Evolutionary conservation across 2,113 vertebrate species (phyloP).

Genomic region (Oryzias melastigma): DNA sequence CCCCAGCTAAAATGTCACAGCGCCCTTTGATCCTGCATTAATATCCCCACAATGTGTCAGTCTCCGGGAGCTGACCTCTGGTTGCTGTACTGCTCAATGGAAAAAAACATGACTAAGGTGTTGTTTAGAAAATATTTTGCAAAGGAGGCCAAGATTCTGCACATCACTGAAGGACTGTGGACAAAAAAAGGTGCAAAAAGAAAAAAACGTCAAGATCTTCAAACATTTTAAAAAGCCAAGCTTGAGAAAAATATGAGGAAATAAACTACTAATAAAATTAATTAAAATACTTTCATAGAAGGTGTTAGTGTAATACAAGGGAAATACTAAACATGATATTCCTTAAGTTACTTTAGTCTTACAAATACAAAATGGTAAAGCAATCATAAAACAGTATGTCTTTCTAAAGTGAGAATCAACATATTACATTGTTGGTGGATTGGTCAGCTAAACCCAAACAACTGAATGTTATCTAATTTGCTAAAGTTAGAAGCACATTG

Average conservation of each 20-base stretch:
- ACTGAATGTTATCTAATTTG: too few species aligned
- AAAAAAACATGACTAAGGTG: slow-evolving; percentile 47
- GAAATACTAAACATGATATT: neutral
- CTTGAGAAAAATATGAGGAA: neutral
- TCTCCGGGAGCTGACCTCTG: slow-evolving; percentile 43
- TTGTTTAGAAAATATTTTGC: slow-evolving; percentile 33
- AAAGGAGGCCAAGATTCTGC: neutral
- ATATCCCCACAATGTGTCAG: slow-evolving; percentile 56
- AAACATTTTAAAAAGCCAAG: neutral
- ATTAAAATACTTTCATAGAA: neutral
- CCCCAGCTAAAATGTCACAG: slow-evolving; percentile 49
- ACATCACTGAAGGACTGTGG: slow-evolving; percentile 16
- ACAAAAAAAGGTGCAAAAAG: slow-evolving; percentile 5
- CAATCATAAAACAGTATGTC: too few species aligned
- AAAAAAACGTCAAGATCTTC: neutral
- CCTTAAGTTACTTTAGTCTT: neutral
- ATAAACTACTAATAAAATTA: neutral
- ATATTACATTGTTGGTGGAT: too few species aligned
- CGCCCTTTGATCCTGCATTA: slow-evolving; percentile 59
- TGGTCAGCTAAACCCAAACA: too few species aligned
- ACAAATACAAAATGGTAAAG: neutral
- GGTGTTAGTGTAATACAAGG: too few species aligned
- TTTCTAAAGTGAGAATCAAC: too few species aligned
- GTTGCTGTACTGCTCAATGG: slow-evolving; percentile 46
- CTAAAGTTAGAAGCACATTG: too few species aligned